These are phyloP conservation scores for Anabacerthia variegaticeps DNA, from an alignment of 2,797 vertebrate species.

Conservation along the genomic window DNA sequence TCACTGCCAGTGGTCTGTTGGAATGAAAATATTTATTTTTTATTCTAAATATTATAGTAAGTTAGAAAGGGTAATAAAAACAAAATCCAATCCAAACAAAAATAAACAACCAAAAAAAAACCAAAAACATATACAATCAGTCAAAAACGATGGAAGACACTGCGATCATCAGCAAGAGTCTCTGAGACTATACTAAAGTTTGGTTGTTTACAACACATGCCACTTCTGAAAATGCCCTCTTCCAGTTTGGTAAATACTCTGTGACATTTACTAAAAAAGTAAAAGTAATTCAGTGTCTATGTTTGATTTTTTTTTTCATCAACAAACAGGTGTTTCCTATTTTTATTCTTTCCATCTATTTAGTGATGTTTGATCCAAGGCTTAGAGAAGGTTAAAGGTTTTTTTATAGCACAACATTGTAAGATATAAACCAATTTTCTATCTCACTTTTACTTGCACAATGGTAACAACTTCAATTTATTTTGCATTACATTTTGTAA, in stretches of 20 bases:
- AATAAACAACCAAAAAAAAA: too few relatives aligned
- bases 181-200: not conserved
- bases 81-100: not conserved
- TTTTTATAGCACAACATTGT: not conserved
- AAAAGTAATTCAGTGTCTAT: not conserved
- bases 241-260: not conserved
- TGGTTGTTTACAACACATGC: not conserved
- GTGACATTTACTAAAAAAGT: not conserved
- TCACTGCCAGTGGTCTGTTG: not conserved
- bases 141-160: not conserved
- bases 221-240: not conserved
- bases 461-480: not conserved
- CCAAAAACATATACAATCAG: rapidly evolving
- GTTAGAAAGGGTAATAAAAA: not conserved
- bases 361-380: not conserved
- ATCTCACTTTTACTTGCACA: not conserved
- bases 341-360: not conserved
- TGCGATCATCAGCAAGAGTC: not conserved
- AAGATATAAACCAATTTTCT: not conserved
- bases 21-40: not conserved
- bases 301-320: not conserved
- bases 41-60: not conserved
- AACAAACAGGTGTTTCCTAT: not conserved
- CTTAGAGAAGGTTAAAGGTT: not conserved
- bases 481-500: not conserved